Evolutionary conservation across 2,113 vertebrate species (phyloP), one percentile per base, ranked within the genome.

Genomic region (Python bivittatus): DNA sequence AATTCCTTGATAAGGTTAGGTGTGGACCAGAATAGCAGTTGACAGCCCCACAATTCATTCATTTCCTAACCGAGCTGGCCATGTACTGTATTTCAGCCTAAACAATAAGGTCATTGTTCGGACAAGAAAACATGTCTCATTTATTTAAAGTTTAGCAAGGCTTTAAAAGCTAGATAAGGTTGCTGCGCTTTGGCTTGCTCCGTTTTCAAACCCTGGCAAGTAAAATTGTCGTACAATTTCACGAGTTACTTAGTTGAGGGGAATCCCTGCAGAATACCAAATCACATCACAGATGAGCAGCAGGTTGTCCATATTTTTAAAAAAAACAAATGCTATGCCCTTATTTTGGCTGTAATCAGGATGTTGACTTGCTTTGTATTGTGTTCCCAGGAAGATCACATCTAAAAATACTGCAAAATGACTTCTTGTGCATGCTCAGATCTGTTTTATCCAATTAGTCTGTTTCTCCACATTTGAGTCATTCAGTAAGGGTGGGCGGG

Each of bases 31-130:
- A 97, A 94, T 93, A 83, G 88, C 93, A 96, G 96, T 97, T 98
- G 97, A 98, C 96, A 97, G 93, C 94, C 95, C 96, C 97, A 97
- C 97, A 97, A 97, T 98, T 97, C 96, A 94, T 89, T 98, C 92
- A 96, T 96, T 98, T 98, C 98, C 97, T 97, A 96, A 95, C 96
- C 97, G 97, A 94, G 88, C 96, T 96, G 95, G 96, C 96, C 97
- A 94, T 91, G 91, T 93, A 97, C 96, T 97, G 90, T 95, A 94
- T 96, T 97, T 97, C 88, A 93, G 95, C 33, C 79, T 91, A 94
- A 97, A 98, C 97, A 98, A 97, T 98, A 94, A 96, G 92, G 72
- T 95, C 95, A 98, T 98, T 98, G 98, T 98, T 98, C 29, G 0
- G 86, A 92, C 1, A 85, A 95, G 95, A 97, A 98, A 97, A 97